Evolutionary conservation across 2,113 vertebrate genomes (phyloP), one percentile per base, ranked within the genome.

Genomic region (Conger conger): DNA sequence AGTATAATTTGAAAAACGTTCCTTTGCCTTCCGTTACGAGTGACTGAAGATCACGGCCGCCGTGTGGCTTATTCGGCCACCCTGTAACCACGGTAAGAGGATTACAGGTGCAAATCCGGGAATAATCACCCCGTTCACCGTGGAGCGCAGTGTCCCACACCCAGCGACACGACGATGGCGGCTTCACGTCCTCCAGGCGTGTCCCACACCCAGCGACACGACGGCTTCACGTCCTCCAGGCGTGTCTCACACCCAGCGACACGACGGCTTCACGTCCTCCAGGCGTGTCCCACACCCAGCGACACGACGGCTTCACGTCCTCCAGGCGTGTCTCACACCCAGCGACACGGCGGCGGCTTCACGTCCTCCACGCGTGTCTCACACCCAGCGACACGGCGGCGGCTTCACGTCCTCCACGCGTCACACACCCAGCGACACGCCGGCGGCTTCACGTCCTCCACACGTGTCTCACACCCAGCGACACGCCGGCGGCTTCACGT

Each of bases 91-190:
- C 54, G 36, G 15, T 92, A 92, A 94, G 89, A 37, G 89, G 93
- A 94, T 93, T 93, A 93, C 91, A 88, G 82, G 83, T 35, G 76
- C 76, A 86, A 87, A 91, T 90, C 90, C 90, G 86, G 92, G 92
- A 87, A 76, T 86, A 91, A 92, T 86, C 80, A 83, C 83, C 87
- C 4, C 37, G 82, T 57, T 80, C 45, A 80, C 5, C 79, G 33
- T 82, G 87, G 83, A 33, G 54, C 83, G 84, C 79, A 17, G 78
- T 53, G 73, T 84, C 84, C 50, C 84, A 50, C 40, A 36, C 77
- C 80, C 60, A 82, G 63, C 82, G 18, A 53, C 87, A 87, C 83
- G n/a, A n/a, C n/a, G n/a, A n/a, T n/a, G 82, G 86, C 82, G 53
- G 57, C 82, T 77, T 82, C 37, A 17, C 37, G 79, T 63, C 87